Evolutionary conservation across 1,140 invertebrate genomes (phyloP), one percentile per base, ranked within the genome.

Genomic region (Micrasema longulum): DNA sequence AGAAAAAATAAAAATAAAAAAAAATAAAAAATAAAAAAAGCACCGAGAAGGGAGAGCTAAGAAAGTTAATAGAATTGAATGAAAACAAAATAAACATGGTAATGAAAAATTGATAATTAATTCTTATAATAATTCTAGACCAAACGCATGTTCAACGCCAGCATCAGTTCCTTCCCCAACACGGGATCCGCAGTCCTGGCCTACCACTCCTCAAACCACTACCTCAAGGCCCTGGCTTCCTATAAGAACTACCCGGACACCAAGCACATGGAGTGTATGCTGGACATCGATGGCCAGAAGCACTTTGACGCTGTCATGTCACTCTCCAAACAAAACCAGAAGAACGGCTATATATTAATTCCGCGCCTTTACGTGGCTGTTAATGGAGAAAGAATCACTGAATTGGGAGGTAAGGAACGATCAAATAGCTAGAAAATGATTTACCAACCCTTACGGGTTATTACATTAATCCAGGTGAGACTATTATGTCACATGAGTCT

Each of bases 241-340:
- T 92, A 91, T 55, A 88, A 88, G 71, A 90, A 90, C 78, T 86
- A 87, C 6, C 86, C 87, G 0, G 82, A 87, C 69, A 88, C 91
- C 73, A 89, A 89, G 64, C 87, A 87, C 36, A 78, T 92, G n/a
- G 86, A 90, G 57, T 84, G 91, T 1, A 87, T 87, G 9, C 78
- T 92, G 1, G 88, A 92, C 76, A 88, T 92, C 23, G 89, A 93
- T 76, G 88, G 89, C 0, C 86, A 87, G 18, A 91, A 91, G 75
- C 89, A 92, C 77, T 86, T 93, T 35, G 90, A 91, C 77, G 88
- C 89, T 0, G 77, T 83, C 0, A 81, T 85, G 81, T 80, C 83
- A 2, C 69, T 84, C 16, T 79, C 76, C 77, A 82, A 79, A 18
- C 87, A 78, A 80, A 88, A 78, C 79, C 89, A 80, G 76, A 88